Evolutionary conservation across 1,140 invertebrate species (phyloP).

Genomic region (Eueides isabella): DNA sequence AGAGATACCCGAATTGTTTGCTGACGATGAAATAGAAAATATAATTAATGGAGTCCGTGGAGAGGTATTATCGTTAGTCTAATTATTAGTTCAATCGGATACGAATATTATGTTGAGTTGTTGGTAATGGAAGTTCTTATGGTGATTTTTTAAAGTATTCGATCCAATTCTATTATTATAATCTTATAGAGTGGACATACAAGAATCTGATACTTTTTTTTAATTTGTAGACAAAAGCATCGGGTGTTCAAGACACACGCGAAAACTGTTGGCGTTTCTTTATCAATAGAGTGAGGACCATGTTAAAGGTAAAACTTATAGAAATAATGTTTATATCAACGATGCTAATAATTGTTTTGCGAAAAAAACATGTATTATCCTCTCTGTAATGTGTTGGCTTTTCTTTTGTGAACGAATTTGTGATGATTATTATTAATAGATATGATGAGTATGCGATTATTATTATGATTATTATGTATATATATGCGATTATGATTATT

Average conservation of each 20-base stretch:
- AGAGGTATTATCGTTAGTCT: constrained; percentile 85
- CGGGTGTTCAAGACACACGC: constrained; percentile 91
- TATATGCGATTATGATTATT: neutral
- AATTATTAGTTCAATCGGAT: constrained; percentile 15
- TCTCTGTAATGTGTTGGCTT: too few relatives aligned
- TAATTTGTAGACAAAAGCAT: constrained; percentile 82
- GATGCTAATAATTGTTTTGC: too few relatives aligned
- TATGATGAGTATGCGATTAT: too few relatives aligned
- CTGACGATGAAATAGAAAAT: constrained; percentile 96
- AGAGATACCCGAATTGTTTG: constrained; percentile 94
- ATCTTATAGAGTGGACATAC: too few relatives aligned
- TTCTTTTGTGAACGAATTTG: too few relatives aligned
- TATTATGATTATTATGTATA: too few relatives aligned
- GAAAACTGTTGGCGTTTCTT: constrained; percentile 99
- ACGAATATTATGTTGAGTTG: too few relatives aligned
- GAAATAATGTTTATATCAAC: too few relatives aligned
- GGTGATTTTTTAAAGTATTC: too few relatives aligned
- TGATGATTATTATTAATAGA: neutral
- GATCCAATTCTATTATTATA: too few relatives aligned
- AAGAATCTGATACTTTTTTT: neutral
- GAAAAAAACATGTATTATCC: too few relatives aligned
- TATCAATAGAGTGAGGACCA: constrained; percentile 92
- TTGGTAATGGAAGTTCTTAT: too few relatives aligned
- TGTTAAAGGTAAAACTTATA: constrained; percentile 83
- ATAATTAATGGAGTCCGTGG: constrained; percentile 91